Base-by-base conservation (phyloP, 2,888 invertebrate species). In the Crocallis elinguaria region DNA sequence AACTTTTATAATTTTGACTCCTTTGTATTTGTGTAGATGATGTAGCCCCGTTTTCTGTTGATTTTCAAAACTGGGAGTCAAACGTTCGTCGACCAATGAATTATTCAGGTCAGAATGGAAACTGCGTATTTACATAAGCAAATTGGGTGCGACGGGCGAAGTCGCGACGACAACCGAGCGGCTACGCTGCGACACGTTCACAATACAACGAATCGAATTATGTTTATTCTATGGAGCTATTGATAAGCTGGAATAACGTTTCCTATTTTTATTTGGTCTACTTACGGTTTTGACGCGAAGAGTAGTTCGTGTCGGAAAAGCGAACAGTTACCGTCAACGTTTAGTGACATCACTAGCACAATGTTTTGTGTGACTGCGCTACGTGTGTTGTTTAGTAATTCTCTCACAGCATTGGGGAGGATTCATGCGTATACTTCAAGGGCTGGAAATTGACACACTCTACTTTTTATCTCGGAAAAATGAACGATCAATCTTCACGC, bases 111-210 rank as follows among this genome's bases (percentile, higher is more conserved):
- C 81, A 82, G 80, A 81, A 81, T 82, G 86, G 86, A 86, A 88
- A 84, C 88, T 84, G 84, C 78, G 86, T 89, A 89, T 90, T 90
- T 90, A 89, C 90, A 88, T 88, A 90, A 88, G 88, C 86, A 89
- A 89, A 89, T 89, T 89, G 89, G 84, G 84, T 88, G 85, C 85
- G 83, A 82, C 79, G 75, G 73, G 71, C 68, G 67, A 53, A 66
- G 64, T 63, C 66, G 66, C 62, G 66, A 66, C 65, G 62, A 62
- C 62, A 60, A 62, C 64, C 67, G 66, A 63, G 62, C 17, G 38
- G 32, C 23, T 66, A 64, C 64, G 61, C 62, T 45, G 27, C 36
- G 32, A 54, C 44, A 55, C 62, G 68, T 65, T 69, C 66, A 68
- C 66, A 68, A 60, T 66, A 66, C 66, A 60, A 55, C 48, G 53